Base-by-base conservation (phyloP, 2,113 vertebrate genomes). In the Drymodes brunneopygia region DNA sequence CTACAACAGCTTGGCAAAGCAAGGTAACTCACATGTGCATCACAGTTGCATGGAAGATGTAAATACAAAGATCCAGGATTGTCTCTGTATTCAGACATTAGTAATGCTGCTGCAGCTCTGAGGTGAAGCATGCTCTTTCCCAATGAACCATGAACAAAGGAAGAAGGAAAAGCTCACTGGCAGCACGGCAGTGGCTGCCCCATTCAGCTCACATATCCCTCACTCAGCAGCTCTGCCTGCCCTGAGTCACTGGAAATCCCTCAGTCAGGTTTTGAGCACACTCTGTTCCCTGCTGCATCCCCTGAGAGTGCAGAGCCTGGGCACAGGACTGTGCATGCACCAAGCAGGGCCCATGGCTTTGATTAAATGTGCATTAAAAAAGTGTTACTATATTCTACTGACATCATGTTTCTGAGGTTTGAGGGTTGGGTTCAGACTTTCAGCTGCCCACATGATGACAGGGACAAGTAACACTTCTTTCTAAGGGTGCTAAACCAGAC, bases 111-210 rank as follows among this genome's bases (percentile, higher is more conserved):
- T 56, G 40, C 50, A 78, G 60, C 61, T 75, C 31, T 81, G 90
- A 93, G 95, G 74, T 69, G 67, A 95, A 93, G 80, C 92, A 71
- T 14, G 31, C 15, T 57, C 48, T 83, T 77, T 81, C 28, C 22
- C 91, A 92, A 2, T 33, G 72, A 94, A 50, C 56, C 75, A 78
- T 10, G 18, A 42, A 28, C 4, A 77, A 62, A 70, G 47, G 22
- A 48, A 48, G 71, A 5, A 91, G 77, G 50, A 75, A 57, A 38
- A 74, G 75, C 78, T 93, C 67, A 8, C 50, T 47, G 60, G 81
- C 27, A 8, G 61, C 47, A 51, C 0, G 0, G 56, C 67, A 42
- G 6, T 12, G 54, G 15, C 51, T 64, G 62, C 53, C 40, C 70
- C 23, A 5, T 33, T 82, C 66, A 70, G 58, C 36, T 91, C 66